A percentile compares a stretch with the other conserved stretches of the same genome.
Evolutionary conservation across 2,888 invertebrate genomes (phyloP).

Genomic region (Mesorhabditis spiculigera): DNA sequence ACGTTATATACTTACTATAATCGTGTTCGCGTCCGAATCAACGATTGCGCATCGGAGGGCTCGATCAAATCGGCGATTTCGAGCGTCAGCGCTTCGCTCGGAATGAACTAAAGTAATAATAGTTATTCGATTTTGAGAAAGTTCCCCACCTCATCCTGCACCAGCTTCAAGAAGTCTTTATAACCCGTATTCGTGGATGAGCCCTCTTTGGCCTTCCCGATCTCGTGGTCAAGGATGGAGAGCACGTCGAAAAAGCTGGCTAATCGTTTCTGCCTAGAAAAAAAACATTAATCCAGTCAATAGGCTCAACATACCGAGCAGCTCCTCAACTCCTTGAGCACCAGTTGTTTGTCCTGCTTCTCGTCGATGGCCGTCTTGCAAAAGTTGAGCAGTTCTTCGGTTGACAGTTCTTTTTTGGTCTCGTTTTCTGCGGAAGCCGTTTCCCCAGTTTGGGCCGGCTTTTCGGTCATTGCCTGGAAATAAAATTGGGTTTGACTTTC

Average conservation of each 20-base stretch:
- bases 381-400: not conserved
- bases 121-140: not conserved
- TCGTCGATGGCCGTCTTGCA: not conserved
- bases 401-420: not conserved
- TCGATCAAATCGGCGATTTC: not conserved
- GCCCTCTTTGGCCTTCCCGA: not conserved
- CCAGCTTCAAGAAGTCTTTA: not conserved
- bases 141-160: not conserved
- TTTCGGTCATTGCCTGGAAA: no score
- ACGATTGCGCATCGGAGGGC: not conserved
- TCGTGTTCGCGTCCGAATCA: not conserved
- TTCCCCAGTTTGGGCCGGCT: no score
- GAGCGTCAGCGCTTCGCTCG: not conserved
- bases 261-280: not conserved
- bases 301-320: not conserved
- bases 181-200: not conserved
- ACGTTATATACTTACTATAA: not conserved
- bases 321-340: not conserved
- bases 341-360: not conserved
- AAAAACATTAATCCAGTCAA: not conserved
- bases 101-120: not conserved
- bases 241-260: not conserved
- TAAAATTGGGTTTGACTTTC: no score
- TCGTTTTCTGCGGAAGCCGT: not conserved
- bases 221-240: constrained; percentile 1